Evolutionary conservation across 1,140 invertebrate genomes (phyloP), one percentile per base, ranked within the genome.

Genomic region (Eubasilissa regina): DNA sequence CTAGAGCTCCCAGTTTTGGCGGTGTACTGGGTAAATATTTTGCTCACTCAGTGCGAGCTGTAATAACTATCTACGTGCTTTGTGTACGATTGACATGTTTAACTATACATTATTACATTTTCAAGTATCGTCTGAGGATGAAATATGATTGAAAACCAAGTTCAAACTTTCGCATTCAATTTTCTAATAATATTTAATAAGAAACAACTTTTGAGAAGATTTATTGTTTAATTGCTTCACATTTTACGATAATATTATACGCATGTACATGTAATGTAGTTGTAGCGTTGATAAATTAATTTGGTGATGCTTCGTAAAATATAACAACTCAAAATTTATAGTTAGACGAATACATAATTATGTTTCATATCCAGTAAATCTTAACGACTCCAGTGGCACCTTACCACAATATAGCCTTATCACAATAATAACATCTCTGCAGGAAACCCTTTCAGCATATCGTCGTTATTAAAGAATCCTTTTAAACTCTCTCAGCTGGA

Each of bases 401-500:
- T 68, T 44, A 19, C 44, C 44, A 13, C n/a, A n/a, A n/a, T n/a
- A n/a, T 45, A 15, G 21, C 44, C 66, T 47, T 70, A 70, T 70
- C 66, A 70, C 48, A 21, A 21, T 25, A 35, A 51, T 51, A 21
- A 70, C 17, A 70, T 70, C 15, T 70, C 17, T 21, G 13, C 66
- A 51, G 17, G 47, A 70, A 70, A 48, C 17, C 66, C 66, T 70
- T 70, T 70, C 45, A 51, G 45, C 45, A 45, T 70, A 12, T 70
- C 66, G 47, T 51, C 66, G 6, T 64, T 70, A 70, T 21, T 70
- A 47, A 45, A 68, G 44, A 70, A 25, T 47, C 66, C 66, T 70
- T 70, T 70, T 17, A 51, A 70, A 70, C 66, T 19, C 19, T 51
- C 45, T 51, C 17, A 4, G 17, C 66, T 70, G 66, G 12, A 70